A percentile compares a stretch with the other conserved stretches of the same genome.
phyloP scores from a whole-genome alignment of 2,113 vertebrate species.

The Epinephelus moara region DNA sequence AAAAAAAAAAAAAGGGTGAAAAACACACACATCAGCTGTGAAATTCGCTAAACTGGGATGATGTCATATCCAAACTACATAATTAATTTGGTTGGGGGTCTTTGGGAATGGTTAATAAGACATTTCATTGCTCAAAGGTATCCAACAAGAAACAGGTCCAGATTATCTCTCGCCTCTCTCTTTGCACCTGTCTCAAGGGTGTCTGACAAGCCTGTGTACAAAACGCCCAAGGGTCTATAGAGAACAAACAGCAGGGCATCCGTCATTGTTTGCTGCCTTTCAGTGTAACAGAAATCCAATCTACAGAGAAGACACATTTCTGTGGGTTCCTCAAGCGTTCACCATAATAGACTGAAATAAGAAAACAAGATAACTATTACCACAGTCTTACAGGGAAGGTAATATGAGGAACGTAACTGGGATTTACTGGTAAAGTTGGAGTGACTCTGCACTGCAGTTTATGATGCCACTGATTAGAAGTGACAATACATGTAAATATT shows the following conservation, averaged over 20 bases:
- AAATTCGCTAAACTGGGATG: not conserved
- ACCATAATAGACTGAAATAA: not conserved
- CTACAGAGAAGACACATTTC: conserved; percentile 55
- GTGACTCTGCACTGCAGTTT: conserved; percentile 9
- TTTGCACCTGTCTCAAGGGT: conserved; percentile 26
- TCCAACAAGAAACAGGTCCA: conserved; percentile 4
- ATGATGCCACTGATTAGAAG: conserved; percentile 18
- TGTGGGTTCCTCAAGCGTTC: conserved; percentile 34
- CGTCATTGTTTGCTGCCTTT: conserved; percentile 76
- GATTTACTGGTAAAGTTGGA: not conserved
- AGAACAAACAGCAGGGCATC: conserved; percentile 65
- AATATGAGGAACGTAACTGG: conserved; percentile 2
- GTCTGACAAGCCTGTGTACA: conserved; percentile 32
- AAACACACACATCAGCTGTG: not conserved
- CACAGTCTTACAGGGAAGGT: not conserved
- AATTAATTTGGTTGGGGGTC: not conserved
- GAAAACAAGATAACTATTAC: not conserved
- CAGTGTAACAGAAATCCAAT: conserved; percentile 70
- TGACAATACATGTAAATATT: conserved; percentile 51
- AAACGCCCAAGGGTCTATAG: not conserved
- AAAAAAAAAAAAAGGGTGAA: too few relatives aligned
- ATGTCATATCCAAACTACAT: not conserved
- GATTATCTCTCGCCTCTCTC: conserved; percentile 15
- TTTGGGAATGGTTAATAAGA: not conserved
- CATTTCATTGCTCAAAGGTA: conserved; percentile 12